A percentile compares a stretch with the other conserved stretches of the same genome.
phyloP scores from a whole-genome alignment of 2,113 vertebrate genomes.

The Malurus melanocephalus region DNA sequence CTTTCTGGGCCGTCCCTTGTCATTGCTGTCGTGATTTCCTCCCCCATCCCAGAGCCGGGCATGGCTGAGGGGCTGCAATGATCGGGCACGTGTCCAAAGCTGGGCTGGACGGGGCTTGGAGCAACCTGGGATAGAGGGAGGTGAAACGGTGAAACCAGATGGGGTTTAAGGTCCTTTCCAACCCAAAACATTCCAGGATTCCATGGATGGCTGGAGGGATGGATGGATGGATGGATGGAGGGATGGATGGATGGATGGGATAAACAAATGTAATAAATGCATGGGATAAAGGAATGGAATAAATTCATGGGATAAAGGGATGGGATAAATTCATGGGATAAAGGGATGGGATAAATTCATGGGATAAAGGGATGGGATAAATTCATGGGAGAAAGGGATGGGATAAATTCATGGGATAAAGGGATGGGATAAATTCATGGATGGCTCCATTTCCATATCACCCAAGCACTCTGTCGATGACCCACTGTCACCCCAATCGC shows the following conservation, averaged over 20 bases:
- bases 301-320: too few relatives aligned
- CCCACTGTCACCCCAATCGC: not conserved
- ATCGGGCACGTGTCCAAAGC: not conserved
- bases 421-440: too few relatives aligned
- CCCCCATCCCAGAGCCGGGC: not conserved
- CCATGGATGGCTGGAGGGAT: not conserved
- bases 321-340: too few relatives aligned
- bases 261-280: too few relatives aligned
- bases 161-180: not conserved
- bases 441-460: not conserved
- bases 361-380: too few relatives aligned
- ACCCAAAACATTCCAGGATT: not conserved
- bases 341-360: too few relatives aligned
- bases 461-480: accelerated
- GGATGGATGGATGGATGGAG: not conserved
- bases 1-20: not conserved
- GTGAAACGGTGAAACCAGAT: not conserved
- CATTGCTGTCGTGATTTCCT: not conserved
- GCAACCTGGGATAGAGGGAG: not conserved
- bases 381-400: too few relatives aligned
- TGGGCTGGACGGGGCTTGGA: not conserved
- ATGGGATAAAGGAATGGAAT: too few relatives aligned
- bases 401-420: too few relatives aligned
- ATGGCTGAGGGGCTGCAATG: not conserved
- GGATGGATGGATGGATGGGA: not conserved